Evolutionary conservation across 1,140 invertebrate genomes (phyloP), one percentile per base, ranked within the genome.

Genomic region (Spodoptera frugiperda): DNA sequence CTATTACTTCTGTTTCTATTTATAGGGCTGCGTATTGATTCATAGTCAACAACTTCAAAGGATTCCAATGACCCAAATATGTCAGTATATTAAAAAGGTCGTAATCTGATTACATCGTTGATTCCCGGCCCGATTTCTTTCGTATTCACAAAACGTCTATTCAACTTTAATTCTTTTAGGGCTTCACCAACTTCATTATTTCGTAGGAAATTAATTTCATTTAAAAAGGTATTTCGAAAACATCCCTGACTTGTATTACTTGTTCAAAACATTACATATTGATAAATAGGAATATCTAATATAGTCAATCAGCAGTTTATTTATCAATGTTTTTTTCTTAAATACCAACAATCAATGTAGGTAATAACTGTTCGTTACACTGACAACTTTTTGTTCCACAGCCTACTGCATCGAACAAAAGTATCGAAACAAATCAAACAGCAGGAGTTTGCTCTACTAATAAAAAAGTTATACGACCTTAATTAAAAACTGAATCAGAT

Each of bases 401-500:
- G 12, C 48, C 19, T 33, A 44, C 1, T 21, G 51, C 30, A 39
- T 44, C 10, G 72, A 74, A 46, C n/a, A 51, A 63, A 63, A 63
- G 33, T 19, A 49, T 67, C 44, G 63, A 63, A 51, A 59, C 14
- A 33, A 74, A 48, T 30, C 25, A 53, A 30, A 75, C n/a, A 54
- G 11, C 39, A 74, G 39, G 19, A 63, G 21, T 59, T 73, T 54
- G 72, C 46, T 82, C 49, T 59, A 68, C 61, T 39, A 72, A 21
- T 48, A 74, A 78, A 82, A 84, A 84, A 81, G 80, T 61, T 77
- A 80, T 84, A 82, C 82, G 84, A 84, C 67, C 81, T 91, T 91
- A 91, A 92, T 91, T 91, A 89, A 92, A 92, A 90, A 80, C 83
- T 84, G 86, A 84, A 89, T 84, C 84, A 84, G 84, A 89, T 87